These are phyloP conservation scores for Cybosia mesomella DNA, from an alignment of 2,888 invertebrate species.

Conservation along the genomic window DNA sequence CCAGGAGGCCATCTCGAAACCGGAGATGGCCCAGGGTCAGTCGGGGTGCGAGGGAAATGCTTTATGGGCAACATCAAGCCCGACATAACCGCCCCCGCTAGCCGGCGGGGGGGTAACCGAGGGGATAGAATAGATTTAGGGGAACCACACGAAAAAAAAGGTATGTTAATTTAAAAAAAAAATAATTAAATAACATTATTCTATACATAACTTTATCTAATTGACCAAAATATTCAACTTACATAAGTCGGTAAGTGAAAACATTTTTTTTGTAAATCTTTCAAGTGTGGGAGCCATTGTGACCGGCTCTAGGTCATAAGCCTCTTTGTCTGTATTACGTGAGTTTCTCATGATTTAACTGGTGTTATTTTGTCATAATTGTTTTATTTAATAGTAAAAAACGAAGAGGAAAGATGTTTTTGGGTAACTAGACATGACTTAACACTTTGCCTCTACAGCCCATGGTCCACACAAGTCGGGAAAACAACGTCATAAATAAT, in stretches of 20 bases:
- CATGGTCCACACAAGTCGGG: too few species aligned
- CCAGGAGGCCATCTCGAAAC: too few species aligned
- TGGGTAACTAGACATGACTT: background rate
- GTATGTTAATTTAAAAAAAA: background rate
- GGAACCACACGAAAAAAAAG: too few species aligned
- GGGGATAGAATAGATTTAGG: too few species aligned
- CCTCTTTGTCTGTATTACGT: constrained; percentile 61
- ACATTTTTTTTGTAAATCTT: constrained; percentile 64
- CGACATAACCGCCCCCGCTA: too few species aligned
- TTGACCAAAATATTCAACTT: constrained; percentile 54
- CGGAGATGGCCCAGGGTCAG: too few species aligned
- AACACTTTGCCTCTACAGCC: background rate
- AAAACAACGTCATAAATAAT: too few species aligned
- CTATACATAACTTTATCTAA: constrained; percentile 15
- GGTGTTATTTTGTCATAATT: constrained; percentile 48
- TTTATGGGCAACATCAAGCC: too few species aligned
- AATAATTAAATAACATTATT: background rate
- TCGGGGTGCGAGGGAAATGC: too few species aligned
- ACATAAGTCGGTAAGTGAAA: constrained; percentile 74
- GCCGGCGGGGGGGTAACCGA: too few species aligned
- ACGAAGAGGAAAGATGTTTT: constrained; percentile 17
- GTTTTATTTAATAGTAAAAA: constrained; percentile 39
- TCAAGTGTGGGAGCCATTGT: constrained; percentile 80
- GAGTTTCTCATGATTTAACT: constrained; percentile 68
- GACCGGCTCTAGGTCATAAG: constrained; percentile 75